These are phyloP conservation scores for Pissodes strobi DNA, from an alignment of 1,140 invertebrate genomes.

Conservation along the genomic window DNA sequence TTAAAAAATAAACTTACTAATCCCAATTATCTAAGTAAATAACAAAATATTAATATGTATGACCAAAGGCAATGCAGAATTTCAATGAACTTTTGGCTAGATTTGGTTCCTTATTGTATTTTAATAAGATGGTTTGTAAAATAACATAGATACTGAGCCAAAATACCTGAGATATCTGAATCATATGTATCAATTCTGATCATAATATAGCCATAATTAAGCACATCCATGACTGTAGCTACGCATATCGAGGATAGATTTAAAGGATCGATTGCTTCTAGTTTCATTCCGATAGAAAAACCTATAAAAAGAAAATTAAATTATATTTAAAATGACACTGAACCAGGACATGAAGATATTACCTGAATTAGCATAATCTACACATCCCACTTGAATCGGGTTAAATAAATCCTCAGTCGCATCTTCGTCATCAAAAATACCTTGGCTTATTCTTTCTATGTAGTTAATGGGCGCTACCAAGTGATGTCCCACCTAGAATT, in stretches of 20 bases:
- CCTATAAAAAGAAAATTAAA: constrained; percentile 48
- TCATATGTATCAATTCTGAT: constrained; percentile 92
- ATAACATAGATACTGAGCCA: too few relatives aligned
- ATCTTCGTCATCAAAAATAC: constrained; percentile 66
- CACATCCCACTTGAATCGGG: constrained; percentile 56
- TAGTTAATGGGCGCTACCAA: constrained; percentile 82
- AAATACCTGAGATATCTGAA: constrained; percentile 70
- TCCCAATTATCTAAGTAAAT: too few relatives aligned
- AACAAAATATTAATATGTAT: too few relatives aligned
- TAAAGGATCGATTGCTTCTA: constrained; percentile 95
- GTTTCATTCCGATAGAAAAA: constrained; percentile 90
- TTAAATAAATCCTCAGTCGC: constrained; percentile 76
- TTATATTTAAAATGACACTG: too few relatives aligned
- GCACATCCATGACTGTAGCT: constrained; percentile 91
- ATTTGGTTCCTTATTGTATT: too few relatives aligned
- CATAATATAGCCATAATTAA: constrained; percentile 93
- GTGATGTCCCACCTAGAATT: constrained; percentile 80
- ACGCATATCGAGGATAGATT: constrained; percentile 94
- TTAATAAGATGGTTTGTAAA: too few relatives aligned
- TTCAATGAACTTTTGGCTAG: too few relatives aligned
- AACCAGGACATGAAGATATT: too few relatives aligned
- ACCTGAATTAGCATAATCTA: constrained; percentile 27
- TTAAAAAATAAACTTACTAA: too few relatives aligned
- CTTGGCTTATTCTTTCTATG: constrained; percentile 65
- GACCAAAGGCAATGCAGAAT: too few relatives aligned